These are phyloP conservation scores for Zoanthus solanderi DNA, from an alignment of 92 coral and sea anemone species.

Conservation along the genomic window DNA sequence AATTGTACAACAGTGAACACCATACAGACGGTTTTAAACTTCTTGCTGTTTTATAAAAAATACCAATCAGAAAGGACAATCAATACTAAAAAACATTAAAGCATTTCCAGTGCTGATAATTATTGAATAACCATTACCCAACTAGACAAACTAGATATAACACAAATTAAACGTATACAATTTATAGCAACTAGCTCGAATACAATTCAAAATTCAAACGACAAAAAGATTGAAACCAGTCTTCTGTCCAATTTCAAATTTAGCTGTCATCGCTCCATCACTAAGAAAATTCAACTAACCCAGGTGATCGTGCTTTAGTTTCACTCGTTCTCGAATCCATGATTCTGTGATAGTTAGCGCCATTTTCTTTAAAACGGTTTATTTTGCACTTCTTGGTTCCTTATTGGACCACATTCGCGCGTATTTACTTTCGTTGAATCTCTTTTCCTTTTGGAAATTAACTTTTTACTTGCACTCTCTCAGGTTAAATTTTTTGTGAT, in stretches of 20 bases:
- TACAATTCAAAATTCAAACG: neutral
- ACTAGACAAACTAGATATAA: neutral
- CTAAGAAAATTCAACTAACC: slow-evolving; percentile 61
- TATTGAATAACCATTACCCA: neutral
- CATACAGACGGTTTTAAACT: too few species aligned
- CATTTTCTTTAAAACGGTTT: slow-evolving; percentile 72
- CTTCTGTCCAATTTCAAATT: neutral
- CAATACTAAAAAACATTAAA: neutral
- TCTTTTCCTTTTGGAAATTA: neutral
- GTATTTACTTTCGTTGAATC: neutral
- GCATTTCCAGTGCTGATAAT: neutral
- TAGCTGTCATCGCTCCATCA: neutral
- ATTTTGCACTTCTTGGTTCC: neutral
- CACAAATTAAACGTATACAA: neutral
- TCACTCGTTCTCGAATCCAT: slow-evolving; percentile 96
- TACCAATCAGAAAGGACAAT: neutral
- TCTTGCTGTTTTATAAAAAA: too few species aligned
- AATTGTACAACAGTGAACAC: too few species aligned
- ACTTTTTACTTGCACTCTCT: neutral
- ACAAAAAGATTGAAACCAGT: neutral
- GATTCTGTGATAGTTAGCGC: slow-evolving; percentile 97
- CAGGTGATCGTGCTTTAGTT: slow-evolving; percentile 94
- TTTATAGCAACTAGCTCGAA: neutral
- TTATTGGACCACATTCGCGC: neutral
- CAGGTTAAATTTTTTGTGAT: too few species aligned